Evolutionary conservation across 1,140 invertebrate genomes (phyloP), one percentile per base, ranked within the genome.

Genomic region (Dermatophagoides farinae): DNA sequence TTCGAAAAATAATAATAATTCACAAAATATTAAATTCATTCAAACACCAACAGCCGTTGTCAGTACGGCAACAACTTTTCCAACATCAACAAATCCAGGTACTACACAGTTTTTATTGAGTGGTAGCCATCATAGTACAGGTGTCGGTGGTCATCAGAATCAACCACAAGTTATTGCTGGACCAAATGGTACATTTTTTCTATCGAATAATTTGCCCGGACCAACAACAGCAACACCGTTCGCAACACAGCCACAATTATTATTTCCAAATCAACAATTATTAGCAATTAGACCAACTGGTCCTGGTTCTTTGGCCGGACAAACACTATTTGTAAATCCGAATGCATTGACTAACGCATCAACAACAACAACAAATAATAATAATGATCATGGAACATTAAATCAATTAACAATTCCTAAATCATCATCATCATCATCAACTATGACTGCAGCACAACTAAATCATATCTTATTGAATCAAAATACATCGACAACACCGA

Each of bases 211-310:
- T 31, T 4, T 4, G 2, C 31, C 8, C 8, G 2, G 2, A 31
- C 31, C 2, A 4, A 31, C 31, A 31, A n/a, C 1, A 4, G 8
- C 31, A 25, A 64, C 73, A 12, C 72, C 73, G 54, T 65, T 75
- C 31, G 67, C 73, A 25, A 57, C 74, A 22, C 63, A 72, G 50
- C 72, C 70, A 16, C 69, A 69, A 46, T 61, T 66, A 55, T 54
- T 39, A 9, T 25, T 57, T 22, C 22, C 53, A 60, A n/a, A 61
- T 38, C 22, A 46, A 60, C 52, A 41, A 40, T 31, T 31, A 31
- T 31, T 31, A 31, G 31, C 31, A 31, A 44, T 44, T n/a, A 44
- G 18, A n/a, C 43, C 43, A 44, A 4, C 43, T 22, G 49, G 49
- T 51, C 10, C 16, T 23, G 14, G 14, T 31, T 22, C 49, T 6